Conservation (phyloP, 2,113 vertebrate genomes). For the Girardinichthys multiradiatus region DNA sequence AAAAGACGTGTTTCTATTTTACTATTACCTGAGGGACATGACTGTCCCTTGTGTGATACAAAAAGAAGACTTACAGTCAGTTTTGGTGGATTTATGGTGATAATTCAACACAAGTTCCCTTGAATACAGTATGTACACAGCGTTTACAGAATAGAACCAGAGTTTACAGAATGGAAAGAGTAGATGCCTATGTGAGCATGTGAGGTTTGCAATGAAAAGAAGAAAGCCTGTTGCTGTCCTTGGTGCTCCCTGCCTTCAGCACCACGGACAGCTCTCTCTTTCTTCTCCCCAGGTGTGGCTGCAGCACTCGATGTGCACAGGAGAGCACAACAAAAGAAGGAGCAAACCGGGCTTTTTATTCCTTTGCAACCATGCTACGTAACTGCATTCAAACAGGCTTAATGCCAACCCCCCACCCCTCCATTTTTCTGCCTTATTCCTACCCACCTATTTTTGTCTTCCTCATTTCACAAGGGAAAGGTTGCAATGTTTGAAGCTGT, state of each 20-base stretch:
- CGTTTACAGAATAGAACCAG: not conserved
- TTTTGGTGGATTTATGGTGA: not conserved
- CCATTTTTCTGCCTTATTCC: not conserved
- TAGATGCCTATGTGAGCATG: not conserved
- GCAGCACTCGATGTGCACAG: conserved; percentile 13
- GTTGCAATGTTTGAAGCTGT: conserved; percentile 8
- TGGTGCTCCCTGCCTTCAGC: conserved; percentile 52
- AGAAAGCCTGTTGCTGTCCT: conserved; percentile 52
- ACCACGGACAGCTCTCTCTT: conserved; percentile 73
- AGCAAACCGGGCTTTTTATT: conserved; percentile 44
- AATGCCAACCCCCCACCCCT: too few species aligned
- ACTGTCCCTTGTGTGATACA: not conserved
- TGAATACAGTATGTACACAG: not conserved
- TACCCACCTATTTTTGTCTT: not conserved
- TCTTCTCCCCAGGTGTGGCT: conserved; percentile 57
- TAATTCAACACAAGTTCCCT: not conserved
- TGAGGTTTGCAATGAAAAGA: conserved; percentile 9
- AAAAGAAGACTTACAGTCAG: not conserved
- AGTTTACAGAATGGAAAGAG: not conserved
- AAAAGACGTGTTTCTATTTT: not conserved
- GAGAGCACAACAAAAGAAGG: conserved; percentile 13
- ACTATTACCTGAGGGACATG: not conserved
- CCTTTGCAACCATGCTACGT: conserved; percentile 22
- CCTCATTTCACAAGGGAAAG: conserved; percentile 10
- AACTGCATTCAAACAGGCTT: conserved; percentile 43